Conservation (phyloP, 2,113 vertebrate species). For the Tapirus terrestris region DNA sequence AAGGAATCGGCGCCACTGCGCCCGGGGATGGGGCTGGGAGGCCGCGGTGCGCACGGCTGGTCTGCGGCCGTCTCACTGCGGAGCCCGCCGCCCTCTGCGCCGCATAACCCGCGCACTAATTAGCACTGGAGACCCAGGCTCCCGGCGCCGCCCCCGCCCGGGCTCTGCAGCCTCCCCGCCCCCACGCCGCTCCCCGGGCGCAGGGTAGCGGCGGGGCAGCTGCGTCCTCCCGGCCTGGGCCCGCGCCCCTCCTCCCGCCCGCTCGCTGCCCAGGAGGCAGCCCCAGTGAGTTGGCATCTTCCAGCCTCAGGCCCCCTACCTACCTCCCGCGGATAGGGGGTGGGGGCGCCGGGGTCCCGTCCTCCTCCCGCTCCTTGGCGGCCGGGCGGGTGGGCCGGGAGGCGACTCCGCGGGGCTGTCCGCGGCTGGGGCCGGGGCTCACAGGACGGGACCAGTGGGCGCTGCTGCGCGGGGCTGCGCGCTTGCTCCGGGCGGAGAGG, state of each 20-base stretch:
- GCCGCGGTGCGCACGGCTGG: background rate
- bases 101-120: background rate
- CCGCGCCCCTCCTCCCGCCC: constrained; percentile 53
- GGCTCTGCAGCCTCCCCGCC: constrained; percentile 57
- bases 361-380: constrained; percentile 81
- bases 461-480: constrained; percentile 77
- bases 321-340: constrained; percentile 69
- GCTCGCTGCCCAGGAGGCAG: background rate
- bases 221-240: constrained; percentile 36
- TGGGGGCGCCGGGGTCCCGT: constrained; percentile 78
- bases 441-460: constrained; percentile 77
- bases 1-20: background rate
- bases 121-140: background rate
- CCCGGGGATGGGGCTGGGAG: background rate
- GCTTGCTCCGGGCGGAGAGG: constrained; percentile 77
- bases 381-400: constrained; percentile 73
- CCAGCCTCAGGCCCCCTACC: constrained; percentile 42
- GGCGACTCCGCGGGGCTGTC: constrained; percentile 67
- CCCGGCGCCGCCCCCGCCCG: background rate
- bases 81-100: background rate
- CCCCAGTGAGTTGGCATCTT: constrained; percentile 73
- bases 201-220: constrained; percentile 20
- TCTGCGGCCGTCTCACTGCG: background rate
- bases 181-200: constrained; percentile 48
- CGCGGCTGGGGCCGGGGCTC: constrained; percentile 78